These are phyloP conservation scores for Actinostola sp. DNA, from an alignment of 92 coral and sea anemone genomes.

Conservation along the genomic window DNA sequence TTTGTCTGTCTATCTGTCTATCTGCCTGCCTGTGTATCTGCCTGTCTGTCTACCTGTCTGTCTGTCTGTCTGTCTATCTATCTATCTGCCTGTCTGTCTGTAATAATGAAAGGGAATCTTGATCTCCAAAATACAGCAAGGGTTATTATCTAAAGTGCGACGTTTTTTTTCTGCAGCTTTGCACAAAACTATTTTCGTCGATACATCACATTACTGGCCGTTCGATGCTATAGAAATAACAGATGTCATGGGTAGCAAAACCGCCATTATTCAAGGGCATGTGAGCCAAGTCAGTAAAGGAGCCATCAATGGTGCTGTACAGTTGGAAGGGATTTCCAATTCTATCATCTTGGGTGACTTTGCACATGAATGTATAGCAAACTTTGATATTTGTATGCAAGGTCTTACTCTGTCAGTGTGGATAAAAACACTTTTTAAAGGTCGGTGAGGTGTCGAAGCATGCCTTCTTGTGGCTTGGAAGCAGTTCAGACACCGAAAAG, in stretches of 20 bases:
- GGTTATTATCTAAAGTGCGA: neutral
- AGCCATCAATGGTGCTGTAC: conserved; percentile 4
- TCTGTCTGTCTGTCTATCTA: too few relatives aligned
- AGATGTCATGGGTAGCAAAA: conserved; percentile 8
- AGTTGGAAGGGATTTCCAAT: conserved; percentile 7
- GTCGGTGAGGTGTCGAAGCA: conserved; percentile 4
- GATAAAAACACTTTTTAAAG: conserved; percentile 14
- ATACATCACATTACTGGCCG: conserved; percentile 40
- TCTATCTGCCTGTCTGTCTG: too few relatives aligned
- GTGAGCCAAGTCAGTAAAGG: neutral
- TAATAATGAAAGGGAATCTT: too few relatives aligned
- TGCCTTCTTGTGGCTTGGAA: conserved; percentile 20
- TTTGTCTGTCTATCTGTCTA: too few relatives aligned
- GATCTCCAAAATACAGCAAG: too few relatives aligned
- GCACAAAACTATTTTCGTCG: conserved; percentile 7
- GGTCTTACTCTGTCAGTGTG: conserved; percentile 31
- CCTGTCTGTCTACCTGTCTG: too few relatives aligned
- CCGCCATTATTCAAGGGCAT: conserved; percentile 5
- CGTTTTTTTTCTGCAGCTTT: conserved; percentile 7
- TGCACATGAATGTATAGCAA: conserved; percentile 18
- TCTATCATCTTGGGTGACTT: conserved; percentile 11
- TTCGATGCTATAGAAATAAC: conserved; percentile 5
- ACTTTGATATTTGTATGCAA: conserved; percentile 18
- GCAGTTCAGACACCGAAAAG: conserved; percentile 11
- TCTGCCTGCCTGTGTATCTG: too few relatives aligned